These are phyloP conservation scores for Paralichthys olivaceus DNA, from an alignment of 2,113 vertebrate species.

Conservation along the genomic window DNA sequence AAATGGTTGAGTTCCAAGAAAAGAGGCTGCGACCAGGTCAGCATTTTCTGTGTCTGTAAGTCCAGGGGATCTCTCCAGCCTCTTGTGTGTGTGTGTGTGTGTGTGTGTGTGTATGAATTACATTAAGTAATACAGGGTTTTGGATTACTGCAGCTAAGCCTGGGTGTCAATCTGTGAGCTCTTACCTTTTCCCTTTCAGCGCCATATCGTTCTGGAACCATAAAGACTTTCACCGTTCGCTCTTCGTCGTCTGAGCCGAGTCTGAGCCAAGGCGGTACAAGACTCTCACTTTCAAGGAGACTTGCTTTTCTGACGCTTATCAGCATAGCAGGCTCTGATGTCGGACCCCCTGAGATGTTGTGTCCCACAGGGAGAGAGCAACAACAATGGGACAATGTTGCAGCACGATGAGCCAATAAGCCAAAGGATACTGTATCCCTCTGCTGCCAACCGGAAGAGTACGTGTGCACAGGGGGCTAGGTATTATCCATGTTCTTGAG, in stretches of 20 bases:
- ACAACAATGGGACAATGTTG: constrained; percentile 47
- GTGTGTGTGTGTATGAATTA: constrained; percentile 15
- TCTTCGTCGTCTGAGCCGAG: constrained; percentile 32
- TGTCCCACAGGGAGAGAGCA: constrained; percentile 22
- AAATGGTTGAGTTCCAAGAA: constrained; percentile 43
- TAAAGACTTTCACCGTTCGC: constrained; percentile 35
- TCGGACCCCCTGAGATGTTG: constrained; percentile 33
- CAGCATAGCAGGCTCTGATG: constrained; percentile 32
- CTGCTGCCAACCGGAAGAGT: constrained; percentile 12
- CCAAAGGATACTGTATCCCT: constrained; percentile 25
- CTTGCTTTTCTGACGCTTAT: constrained; percentile 37
- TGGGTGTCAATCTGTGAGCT: constrained; percentile 44
- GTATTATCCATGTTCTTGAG: not conserved
- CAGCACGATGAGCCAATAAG: constrained; percentile 38
- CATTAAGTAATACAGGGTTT: constrained; percentile 25
- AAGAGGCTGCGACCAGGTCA: constrained; percentile 60
- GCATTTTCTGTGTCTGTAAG: constrained; percentile 54
- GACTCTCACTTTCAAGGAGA: constrained; percentile 19
- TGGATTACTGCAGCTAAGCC: constrained; percentile 67
- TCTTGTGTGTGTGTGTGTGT: constrained; percentile 15
- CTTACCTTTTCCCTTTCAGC: constrained; percentile 53
- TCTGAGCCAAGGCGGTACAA: constrained; percentile 8
- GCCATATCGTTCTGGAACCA: constrained; percentile 35
- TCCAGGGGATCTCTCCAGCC: constrained; percentile 31
- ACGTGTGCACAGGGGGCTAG: not conserved